Evolutionary conservation across 2,113 vertebrate genomes (phyloP).

Genomic region (Amazona vittata): DNA sequence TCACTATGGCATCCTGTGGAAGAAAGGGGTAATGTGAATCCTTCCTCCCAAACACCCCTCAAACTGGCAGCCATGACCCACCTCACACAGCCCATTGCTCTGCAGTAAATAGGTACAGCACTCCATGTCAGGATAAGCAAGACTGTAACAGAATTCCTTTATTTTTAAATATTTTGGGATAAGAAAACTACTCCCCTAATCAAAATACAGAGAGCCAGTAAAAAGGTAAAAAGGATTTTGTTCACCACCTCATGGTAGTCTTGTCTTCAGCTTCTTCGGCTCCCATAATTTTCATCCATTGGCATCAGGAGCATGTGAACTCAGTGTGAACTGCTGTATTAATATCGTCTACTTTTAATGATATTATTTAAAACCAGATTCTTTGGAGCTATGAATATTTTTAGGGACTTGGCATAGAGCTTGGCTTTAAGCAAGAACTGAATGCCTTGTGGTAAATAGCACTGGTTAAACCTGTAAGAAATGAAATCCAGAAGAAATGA

Average conservation of each 20-base stretch:
- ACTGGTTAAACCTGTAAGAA: constrained; percentile 62
- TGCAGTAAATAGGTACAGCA: not conserved
- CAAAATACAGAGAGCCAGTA: not conserved
- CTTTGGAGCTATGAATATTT: constrained; percentile 66
- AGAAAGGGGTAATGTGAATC: not conserved
- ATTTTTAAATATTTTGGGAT: not conserved
- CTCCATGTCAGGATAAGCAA: not conserved
- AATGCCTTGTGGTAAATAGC: constrained; percentile 56
- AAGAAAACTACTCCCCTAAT: not conserved
- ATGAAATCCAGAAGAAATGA: constrained; percentile 71
- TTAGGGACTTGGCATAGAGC: constrained; percentile 59
- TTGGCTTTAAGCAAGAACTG: constrained; percentile 19
- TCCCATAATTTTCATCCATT: not conserved
- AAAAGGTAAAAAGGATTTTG: not conserved
- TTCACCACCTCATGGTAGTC: not conserved
- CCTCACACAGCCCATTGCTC: too few relatives aligned
- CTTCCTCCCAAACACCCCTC: not conserved
- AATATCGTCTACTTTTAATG: constrained; percentile 69
- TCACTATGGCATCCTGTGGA: constrained; percentile 91
- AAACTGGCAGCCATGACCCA: fast-evolving
- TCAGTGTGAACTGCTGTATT: constrained; percentile 54
- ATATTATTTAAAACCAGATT: constrained; percentile 69
- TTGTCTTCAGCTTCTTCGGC: constrained; percentile 22
- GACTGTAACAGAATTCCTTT: not conserved
- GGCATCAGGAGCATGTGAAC: constrained; percentile 49